These are phyloP conservation scores for Neolamprologus modestus DNA, from an alignment of 2,113 vertebrate genomes.

Conservation along the genomic window DNA sequence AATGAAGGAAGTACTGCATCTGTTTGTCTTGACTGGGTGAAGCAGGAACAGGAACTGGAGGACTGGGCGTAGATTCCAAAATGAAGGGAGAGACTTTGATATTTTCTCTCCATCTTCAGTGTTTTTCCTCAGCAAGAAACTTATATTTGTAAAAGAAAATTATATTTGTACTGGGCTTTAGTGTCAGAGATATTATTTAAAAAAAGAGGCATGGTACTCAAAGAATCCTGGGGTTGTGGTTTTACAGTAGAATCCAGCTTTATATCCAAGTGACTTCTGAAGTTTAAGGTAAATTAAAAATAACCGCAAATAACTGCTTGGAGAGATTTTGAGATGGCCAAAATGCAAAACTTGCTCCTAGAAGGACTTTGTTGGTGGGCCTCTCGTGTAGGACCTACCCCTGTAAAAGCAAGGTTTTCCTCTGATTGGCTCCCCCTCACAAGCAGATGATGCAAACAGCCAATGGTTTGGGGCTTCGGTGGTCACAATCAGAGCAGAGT, in stretches of 20 bases:
- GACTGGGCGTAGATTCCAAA: constrained; percentile 27
- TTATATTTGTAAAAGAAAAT: neutral
- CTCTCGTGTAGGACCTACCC: accelerated
- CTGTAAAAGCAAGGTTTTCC: neutral
- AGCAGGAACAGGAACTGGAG: constrained; percentile 36
- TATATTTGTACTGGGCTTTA: neutral
- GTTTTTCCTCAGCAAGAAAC: constrained; percentile 16
- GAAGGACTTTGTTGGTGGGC: neutral
- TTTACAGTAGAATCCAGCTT: neutral
- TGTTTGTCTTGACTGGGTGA: constrained; percentile 26
- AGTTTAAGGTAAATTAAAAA: neutral
- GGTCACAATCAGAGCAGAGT: neutral
- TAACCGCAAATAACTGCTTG: neutral
- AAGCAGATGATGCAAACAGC: neutral
- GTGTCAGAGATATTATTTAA: neutral
- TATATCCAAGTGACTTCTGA: neutral
- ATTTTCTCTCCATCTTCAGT: constrained; percentile 4
- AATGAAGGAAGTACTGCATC: constrained; percentile 40
- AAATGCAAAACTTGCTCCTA: neutral
- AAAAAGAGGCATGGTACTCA: neutral
- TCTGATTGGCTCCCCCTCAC: neutral
- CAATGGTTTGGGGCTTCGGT: neutral
- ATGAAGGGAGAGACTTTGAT: neutral
- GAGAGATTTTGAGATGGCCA: neutral
- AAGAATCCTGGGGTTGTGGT: neutral